phyloP scores from a whole-genome alignment of 2,797 vertebrate species.

The Rhinophrynus dorsalis region DNA sequence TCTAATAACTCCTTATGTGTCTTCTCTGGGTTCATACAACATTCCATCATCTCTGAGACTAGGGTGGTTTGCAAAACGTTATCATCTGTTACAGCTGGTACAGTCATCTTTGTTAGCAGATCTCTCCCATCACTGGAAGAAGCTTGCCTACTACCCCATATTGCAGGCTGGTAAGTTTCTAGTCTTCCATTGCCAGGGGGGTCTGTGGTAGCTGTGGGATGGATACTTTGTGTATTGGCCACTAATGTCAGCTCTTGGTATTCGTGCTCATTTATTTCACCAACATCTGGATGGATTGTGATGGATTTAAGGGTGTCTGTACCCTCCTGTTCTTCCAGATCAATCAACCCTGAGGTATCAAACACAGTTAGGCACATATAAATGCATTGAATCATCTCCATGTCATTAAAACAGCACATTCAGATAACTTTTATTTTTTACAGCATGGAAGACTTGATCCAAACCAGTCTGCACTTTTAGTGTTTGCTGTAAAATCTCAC shows the following conservation, averaged over 20 bases:
- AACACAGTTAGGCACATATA: not conserved
- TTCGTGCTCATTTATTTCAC: not conserved
- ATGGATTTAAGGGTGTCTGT: not conserved
- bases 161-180: not conserved
- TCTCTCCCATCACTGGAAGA: not conserved
- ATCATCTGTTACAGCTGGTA: not conserved
- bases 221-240: not conserved
- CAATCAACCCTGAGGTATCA: constrained; percentile 9
- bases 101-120: not conserved
- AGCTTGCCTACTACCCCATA: not conserved
- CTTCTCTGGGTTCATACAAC: not conserved
- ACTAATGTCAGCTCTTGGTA: not conserved
- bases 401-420: not conserved
- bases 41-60: not conserved
- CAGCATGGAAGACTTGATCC: no score
- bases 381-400: not conserved
- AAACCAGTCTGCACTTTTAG: no score
- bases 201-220: constrained; percentile 2
- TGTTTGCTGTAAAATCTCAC: no score
- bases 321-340: not conserved
- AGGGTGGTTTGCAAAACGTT: not conserved
- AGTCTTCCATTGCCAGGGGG: not conserved
- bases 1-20: not conserved
- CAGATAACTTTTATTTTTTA: no score
- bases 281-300: constrained; percentile 1